These are phyloP conservation scores for Ostrea edulis DNA, from an alignment of 1,140 invertebrate species.

Conservation along the genomic window DNA sequence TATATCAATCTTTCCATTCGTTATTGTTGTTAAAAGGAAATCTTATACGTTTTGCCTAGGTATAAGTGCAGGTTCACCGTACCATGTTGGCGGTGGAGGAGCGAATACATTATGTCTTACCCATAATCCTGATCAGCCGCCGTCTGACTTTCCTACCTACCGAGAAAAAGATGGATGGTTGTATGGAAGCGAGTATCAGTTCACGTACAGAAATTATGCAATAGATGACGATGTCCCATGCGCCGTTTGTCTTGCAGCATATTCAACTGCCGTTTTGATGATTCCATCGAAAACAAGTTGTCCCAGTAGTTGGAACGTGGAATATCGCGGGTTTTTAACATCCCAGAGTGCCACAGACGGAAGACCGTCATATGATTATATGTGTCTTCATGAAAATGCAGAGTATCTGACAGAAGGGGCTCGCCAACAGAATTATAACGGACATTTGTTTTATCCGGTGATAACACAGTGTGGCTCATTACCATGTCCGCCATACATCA, in stretches of 20 bases:
- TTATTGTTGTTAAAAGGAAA: no score
- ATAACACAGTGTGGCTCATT: conserved; percentile 33
- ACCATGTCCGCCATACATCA: conserved; percentile 43
- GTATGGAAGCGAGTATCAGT: conserved; percentile 48
- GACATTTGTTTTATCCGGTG: conserved; percentile 43
- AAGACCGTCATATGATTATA: neutral
- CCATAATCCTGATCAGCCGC: neutral
- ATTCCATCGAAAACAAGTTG: conserved; percentile 21
- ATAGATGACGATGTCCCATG: conserved; percentile 41
- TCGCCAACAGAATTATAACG: neutral
- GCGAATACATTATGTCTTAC: neutral
- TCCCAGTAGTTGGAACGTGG: neutral
- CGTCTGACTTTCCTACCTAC: neutral
- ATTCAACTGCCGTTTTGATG: neutral
- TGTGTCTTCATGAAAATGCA: conserved; percentile 21
- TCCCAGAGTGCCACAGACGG: neutral
- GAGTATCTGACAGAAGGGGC: conserved; percentile 9
- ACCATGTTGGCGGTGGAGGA: neutral
- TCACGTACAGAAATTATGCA: neutral
- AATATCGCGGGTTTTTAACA: conserved; percentile 19
- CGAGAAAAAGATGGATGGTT: neutral
- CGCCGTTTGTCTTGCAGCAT: conserved; percentile 27
- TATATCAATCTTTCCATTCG: no score
- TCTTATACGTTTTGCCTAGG: neutral
- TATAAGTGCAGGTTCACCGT: neutral